phyloP scores from a whole-genome alignment of 2,888 invertebrate species.

The Tenodera sinensis region DNA sequence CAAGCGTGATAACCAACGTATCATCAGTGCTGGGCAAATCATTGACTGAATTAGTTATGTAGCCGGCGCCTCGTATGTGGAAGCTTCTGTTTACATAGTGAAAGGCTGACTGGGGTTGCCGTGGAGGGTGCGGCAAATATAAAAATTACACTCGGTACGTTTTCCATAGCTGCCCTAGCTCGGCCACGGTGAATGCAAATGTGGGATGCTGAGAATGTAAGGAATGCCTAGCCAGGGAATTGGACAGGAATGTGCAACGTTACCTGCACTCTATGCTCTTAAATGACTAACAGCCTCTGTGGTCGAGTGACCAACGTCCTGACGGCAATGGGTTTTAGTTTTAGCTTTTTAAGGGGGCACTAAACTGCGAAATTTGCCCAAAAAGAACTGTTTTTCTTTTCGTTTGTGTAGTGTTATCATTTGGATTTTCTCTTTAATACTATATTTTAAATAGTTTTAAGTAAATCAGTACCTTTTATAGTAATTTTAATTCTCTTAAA shows the following conservation, averaged over 20 bases:
- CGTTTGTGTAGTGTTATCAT: no score
- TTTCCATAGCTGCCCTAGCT: neutral
- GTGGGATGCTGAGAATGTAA: neutral
- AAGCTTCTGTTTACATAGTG: no score
- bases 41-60: neutral
- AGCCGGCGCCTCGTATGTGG: neutral
- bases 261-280: neutral
- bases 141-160: neutral
- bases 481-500: no score
- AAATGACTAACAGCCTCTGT: neutral
- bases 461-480: no score
- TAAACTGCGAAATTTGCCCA: no score
- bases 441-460: no score
- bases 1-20: neutral
- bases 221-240: neutral
- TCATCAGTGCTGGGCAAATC: neutral
- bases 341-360: no score
- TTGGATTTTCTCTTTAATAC: no score
- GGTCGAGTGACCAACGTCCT: no score
- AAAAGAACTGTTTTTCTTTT: no score
- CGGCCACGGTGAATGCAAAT: neutral
- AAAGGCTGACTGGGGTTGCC: no score
- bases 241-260: neutral
- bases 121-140: neutral
- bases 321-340: no score